Conservation (phyloP, 2,797 vertebrate genomes). For the Smutsia temminckii region DNA sequence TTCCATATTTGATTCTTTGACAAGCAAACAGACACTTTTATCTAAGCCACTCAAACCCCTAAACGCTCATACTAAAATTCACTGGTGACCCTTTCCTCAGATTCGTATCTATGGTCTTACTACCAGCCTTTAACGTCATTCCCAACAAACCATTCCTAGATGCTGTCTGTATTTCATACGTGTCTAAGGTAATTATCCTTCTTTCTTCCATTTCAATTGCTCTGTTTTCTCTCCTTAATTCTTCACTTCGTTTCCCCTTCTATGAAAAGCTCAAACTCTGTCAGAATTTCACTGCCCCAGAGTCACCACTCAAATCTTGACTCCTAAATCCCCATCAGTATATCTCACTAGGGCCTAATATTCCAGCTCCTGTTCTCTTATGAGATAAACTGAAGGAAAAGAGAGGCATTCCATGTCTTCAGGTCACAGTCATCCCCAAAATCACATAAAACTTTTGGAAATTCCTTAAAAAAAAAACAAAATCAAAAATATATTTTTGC, state of each 20-base stretch:
- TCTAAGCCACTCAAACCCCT: background rate
- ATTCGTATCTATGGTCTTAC: background rate
- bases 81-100: background rate
- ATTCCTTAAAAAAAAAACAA: background rate
- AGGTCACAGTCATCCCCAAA: background rate
- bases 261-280: background rate
- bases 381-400: background rate
- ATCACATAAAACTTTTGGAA: background rate
- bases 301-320: background rate
- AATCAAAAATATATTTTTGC: background rate
- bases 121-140: background rate
- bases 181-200: background rate
- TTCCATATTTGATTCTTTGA: background rate
- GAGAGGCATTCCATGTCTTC: background rate
- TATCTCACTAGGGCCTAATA: background rate
- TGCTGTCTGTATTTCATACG: background rate
- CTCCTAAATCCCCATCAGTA: background rate
- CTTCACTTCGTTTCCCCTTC: background rate
- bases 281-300: background rate
- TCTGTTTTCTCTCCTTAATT: constrained; percentile 11
- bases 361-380: background rate
- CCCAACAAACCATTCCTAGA: background rate
- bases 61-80: background rate
- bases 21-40: background rate
- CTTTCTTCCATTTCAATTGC: background rate